Base-by-base conservation (phyloP, 2,888 invertebrate genomes). In the Lithodes maja region DNA sequence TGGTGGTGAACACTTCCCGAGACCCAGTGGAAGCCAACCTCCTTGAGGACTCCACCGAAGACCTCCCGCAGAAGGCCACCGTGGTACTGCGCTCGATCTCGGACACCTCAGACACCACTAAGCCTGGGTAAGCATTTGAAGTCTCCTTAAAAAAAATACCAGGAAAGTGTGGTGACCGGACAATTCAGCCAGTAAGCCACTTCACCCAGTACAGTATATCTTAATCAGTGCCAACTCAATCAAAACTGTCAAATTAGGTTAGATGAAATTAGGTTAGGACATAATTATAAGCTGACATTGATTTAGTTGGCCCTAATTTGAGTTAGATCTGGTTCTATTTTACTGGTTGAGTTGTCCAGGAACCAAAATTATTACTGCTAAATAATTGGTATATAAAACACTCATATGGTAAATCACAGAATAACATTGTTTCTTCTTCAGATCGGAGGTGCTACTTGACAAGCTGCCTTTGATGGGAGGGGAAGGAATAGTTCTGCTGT, bases 51-150 rank as follows among this genome's bases (percentile, higher is more conserved):
- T 17, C 81, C 50, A 81, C 68, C 12, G 9, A 81, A 68, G 33
- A 49, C 9, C 50, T 81, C 12, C 68, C 81, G 9, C 17, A 49
- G 2, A 33, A 81, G 15, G 81, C 61, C 33, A 81, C 61, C 1
- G 81, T 81, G 12, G 68, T 81, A 9, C 17, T 81, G 55, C 81
- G 81, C 49, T 81, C 81, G 1, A 49, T 49, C 1, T 33, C 81
- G 9, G 81, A 81, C 81, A 81, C 81, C 12, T 49, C 49, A 49
- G 33, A 7, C 7, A 61, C 17, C 81, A 81, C 81, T 49, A 33
- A 81, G 15, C 81, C 81, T 7, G 81, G 81, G 81, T 81, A 61
- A 55, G 81, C 1, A 78, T 75, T 2, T 33, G 33, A 75, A 33
- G 33, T 33, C 33, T 33, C 33, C 33, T 33, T 33, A 33, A 33